Percentiles rank a stretch among this genome's conserved stretches.
Evolutionary conservation across 2,888 invertebrate species (phyloP).

Genomic region (Blera fallax): DNA sequence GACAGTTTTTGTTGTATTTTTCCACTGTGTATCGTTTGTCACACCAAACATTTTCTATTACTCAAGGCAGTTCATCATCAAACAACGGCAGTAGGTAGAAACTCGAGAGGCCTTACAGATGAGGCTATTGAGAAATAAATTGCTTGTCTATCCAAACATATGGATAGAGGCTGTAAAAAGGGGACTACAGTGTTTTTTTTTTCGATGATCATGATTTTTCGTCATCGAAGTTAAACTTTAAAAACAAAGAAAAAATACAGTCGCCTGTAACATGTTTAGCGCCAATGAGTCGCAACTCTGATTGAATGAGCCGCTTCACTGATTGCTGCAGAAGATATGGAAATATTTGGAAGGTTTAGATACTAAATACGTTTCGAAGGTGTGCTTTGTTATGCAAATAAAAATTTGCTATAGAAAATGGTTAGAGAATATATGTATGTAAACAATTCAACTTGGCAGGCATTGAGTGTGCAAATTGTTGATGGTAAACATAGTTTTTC

Average conservation of each 20-base stretch:
- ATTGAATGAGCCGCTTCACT: background rate
- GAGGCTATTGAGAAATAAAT: background rate
- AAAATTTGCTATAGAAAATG: background rate
- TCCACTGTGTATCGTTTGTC: conserved; percentile 1
- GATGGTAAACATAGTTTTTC: background rate
- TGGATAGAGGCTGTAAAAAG: background rate
- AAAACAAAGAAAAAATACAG: background rate
- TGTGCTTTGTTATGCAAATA: conserved; percentile 55
- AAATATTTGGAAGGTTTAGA: background rate
- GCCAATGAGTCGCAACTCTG: conserved; percentile 4
- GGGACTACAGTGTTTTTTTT: background rate
- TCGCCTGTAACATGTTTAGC: conserved; percentile 14
- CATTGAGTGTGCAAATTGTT: conserved; percentile 4
- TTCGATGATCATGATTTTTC: background rate
- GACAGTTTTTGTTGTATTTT: background rate
- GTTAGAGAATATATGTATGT: conserved; percentile 16
- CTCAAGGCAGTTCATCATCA: conserved; percentile 7
- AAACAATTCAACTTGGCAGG: background rate
- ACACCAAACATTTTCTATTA: background rate
- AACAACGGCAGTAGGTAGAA: conserved; percentile 14
- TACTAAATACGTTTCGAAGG: conserved; percentile 4
- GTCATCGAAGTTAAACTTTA: background rate
- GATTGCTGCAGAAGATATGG: conserved; percentile 1
- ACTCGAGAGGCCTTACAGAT: conserved; percentile 16
- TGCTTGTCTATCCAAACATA: background rate